These are phyloP conservation scores for Heterocephalus glaber DNA, from an alignment of 2,113 vertebrate genomes.

Conservation along the genomic window DNA sequence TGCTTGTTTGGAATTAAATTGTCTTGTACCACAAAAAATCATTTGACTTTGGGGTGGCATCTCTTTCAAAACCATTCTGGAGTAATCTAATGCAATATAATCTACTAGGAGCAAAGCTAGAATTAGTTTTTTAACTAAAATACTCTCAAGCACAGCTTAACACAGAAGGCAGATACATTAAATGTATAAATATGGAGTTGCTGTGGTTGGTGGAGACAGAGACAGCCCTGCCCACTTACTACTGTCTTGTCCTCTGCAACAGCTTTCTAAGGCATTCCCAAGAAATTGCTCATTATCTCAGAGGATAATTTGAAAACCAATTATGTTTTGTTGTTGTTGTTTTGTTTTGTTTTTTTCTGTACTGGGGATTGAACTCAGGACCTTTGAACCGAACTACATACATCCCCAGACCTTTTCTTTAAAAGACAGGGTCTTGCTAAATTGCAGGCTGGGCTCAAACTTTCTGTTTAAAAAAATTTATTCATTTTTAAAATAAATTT, in stretches of 20 bases:
- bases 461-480: not conserved
- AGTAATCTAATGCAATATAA: constrained; percentile 31
- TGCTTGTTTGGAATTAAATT: constrained; percentile 37
- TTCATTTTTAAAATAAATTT: too few species aligned
- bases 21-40: not conserved
- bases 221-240: not conserved
- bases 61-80: constrained; percentile 46
- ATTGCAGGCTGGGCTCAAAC: not conserved
- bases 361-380: not conserved
- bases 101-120: not conserved
- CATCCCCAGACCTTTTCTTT: not conserved
- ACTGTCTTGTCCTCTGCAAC: not conserved
- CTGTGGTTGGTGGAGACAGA: not conserved
- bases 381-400: not conserved
- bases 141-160: constrained; percentile 31
- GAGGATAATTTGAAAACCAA: not conserved
- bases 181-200: not conserved
- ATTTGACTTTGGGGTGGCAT: constrained; percentile 46
- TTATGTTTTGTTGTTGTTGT: not conserved
- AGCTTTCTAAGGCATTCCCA: constrained; percentile 7
- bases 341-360: not conserved
- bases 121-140: constrained; percentile 57
- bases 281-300: not conserved
- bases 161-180: not conserved
- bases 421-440: not conserved